Base-by-base conservation (phyloP, 2,888 invertebrate species). In the Drosophila mimetica region DNA sequence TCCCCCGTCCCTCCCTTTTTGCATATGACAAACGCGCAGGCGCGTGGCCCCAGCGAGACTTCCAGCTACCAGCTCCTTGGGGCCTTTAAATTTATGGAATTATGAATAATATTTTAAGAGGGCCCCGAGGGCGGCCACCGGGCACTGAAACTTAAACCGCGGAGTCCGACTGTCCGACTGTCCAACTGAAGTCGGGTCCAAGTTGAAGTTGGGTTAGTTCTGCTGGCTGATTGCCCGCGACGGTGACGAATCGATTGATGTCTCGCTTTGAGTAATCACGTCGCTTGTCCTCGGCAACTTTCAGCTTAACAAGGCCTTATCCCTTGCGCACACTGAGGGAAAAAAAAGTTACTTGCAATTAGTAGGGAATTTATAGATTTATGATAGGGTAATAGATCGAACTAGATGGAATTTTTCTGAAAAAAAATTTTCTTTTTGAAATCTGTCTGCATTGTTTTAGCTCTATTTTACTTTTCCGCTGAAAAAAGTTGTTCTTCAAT, bases 191-290 rank as follows among this genome's bases (percentile, higher is more conserved):
- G 54, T 55, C 32, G 22, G 32, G 63, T 41, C 22, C 37, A 42
- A 52, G 47, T 50, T 48, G 65, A 53, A 42, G 47, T 50, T 64
- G 63, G 74, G 80, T 88, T 88, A 82, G 88, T 82, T 82, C 71
- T 82, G 88, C 84, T 72, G 84, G 84, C 81, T 82, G 81, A 82
- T 82, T 82, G 81, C 74, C 69, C 55, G 47, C 80, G 71, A 88
- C 84, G 81, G 81, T 82, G 81, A 82, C 81, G 81, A 82, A 82
- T 82, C 81, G 81, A 82, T 82, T 82, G 81, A 82, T 88, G 81
- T 82, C 86, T 82, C 84, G 88, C 88, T 82, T 71, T 88, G 81
- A 82, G 88, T 82, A 88, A 82, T 82, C 80, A 81, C 80, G 82
- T 85, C 80, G 80, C 80, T 81, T 75, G 76, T 81, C 88, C 72